A percentile compares a stretch with the other conserved stretches of the same genome.
phyloP scores from a whole-genome alignment of 2,797 vertebrate species.

The Semotilus atromaculatus region DNA sequence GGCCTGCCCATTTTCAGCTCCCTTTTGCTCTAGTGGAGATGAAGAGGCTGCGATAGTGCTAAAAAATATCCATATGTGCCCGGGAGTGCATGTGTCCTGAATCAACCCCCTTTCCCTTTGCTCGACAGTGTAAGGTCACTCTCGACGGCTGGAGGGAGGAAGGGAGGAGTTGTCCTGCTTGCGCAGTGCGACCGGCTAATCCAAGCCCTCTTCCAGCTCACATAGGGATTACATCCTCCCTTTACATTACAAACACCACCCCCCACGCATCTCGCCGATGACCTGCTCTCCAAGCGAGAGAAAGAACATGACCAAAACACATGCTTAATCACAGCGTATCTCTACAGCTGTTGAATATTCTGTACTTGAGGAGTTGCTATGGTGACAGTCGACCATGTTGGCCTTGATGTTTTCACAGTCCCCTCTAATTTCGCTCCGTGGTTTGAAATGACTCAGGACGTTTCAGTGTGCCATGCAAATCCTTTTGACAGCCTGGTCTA shows the following conservation, averaged over 20 bases:
- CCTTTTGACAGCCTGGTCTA: slow-evolving; percentile 59
- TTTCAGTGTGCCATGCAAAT: slow-evolving; percentile 63
- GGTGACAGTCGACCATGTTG: slow-evolving; percentile 65
- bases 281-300: slow-evolving; percentile 33
- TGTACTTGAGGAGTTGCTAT: slow-evolving; percentile 69
- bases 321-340: slow-evolving; percentile 71
- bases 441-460: slow-evolving; percentile 71
- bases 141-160: neutral
- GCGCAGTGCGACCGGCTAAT: slow-evolving; percentile 30
- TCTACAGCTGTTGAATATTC: slow-evolving; percentile 70
- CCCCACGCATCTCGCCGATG: slow-evolving; percentile 47
- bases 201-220: slow-evolving; percentile 19
- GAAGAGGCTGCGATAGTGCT: slow-evolving; percentile 10
- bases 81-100: slow-evolving; percentile 15
- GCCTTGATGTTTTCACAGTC: slow-evolving; percentile 60
- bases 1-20: slow-evolving; percentile 22
- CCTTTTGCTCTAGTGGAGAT: slow-evolving; percentile 26
- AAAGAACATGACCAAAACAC: slow-evolving; percentile 67
- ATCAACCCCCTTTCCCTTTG: slow-evolving; percentile 43
- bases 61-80: neutral
- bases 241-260: slow-evolving; percentile 17
- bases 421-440: slow-evolving; percentile 64
- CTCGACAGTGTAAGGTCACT: slow-evolving; percentile 28
- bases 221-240: slow-evolving; percentile 18
- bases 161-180: slow-evolving; percentile 14